phyloP scores from a whole-genome alignment of 2,797 vertebrate species.

The Adelosebastes latens region DNA sequence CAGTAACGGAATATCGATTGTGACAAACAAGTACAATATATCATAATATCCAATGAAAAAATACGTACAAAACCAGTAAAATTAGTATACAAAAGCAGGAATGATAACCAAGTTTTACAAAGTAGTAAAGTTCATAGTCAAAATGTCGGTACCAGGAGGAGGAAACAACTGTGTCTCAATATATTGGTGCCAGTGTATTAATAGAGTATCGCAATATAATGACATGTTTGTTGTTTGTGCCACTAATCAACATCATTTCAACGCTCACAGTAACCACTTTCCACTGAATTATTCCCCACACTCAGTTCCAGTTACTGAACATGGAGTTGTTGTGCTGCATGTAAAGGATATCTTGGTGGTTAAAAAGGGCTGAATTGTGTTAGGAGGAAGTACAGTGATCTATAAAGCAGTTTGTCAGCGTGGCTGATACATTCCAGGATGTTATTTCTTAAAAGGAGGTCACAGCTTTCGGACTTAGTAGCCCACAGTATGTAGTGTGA shows the following conservation, averaged over 20 bases:
- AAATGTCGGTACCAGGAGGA: neutral
- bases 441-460: slow-evolving; percentile 23
- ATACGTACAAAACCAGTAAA: neutral
- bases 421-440: slow-evolving; percentile 11
- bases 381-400: slow-evolving; percentile 2
- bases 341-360: slow-evolving; percentile 1
- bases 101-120: neutral
- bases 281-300: neutral
- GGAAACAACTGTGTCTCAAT: neutral
- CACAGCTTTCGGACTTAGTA: neutral
- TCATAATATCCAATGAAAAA: neutral
- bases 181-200: neutral
- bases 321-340: neutral
- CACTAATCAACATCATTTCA: neutral
- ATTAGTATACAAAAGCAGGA: neutral
- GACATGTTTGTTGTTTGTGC: neutral
- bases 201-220: neutral
- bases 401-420: neutral
- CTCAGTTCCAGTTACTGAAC: neutral
- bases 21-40: neutral
- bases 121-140: neutral
- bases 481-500: neutral
- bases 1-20: too few relatives aligned
- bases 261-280: neutral
- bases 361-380: neutral